Percentiles rank a stretch among this genome's conserved stretches.
Evolutionary conservation across 2,797 vertebrate genomes (phyloP).

Genomic region (Rhincodon typus): DNA sequence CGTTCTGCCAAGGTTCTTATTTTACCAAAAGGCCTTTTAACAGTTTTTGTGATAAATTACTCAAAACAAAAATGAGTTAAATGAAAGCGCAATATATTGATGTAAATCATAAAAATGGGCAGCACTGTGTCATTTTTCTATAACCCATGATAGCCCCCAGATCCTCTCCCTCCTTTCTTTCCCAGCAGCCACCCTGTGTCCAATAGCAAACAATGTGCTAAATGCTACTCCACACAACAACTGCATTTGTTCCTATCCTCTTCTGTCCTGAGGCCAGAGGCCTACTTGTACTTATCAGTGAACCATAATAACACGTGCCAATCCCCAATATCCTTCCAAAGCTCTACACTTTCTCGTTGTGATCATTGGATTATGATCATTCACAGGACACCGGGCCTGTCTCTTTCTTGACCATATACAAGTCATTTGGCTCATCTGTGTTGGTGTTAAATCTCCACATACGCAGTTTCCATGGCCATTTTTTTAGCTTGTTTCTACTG

Average conservation of each 20-base stretch:
- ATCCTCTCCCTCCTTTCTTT: not conserved
- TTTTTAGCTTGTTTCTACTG: no score
- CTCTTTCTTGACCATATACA: not conserved
- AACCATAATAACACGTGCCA: not conserved
- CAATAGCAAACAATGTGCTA: not conserved
- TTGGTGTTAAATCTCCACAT: not conserved
- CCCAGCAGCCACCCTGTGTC: not conserved
- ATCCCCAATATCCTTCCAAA: not conserved
- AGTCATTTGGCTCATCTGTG: not conserved
- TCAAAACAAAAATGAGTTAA: not conserved
- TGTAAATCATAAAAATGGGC: not conserved
- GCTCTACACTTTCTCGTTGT: not conserved
- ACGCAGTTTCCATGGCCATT: not conserved
- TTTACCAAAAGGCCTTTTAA: not conserved
- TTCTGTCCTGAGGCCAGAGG: not conserved
- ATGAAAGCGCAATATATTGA: conserved; percentile 10
- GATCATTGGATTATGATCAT: not conserved
- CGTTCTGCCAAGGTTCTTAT: not conserved
- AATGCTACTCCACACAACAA: not conserved
- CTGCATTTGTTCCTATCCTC: not conserved
- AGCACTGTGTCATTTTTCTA: not conserved
- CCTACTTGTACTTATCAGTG: not conserved
- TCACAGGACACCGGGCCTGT: no score
- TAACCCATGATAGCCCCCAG: not conserved
- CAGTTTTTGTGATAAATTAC: not conserved